phyloP scores from a whole-genome alignment of 2,888 invertebrate species.

The Athalia rosae region DNA sequence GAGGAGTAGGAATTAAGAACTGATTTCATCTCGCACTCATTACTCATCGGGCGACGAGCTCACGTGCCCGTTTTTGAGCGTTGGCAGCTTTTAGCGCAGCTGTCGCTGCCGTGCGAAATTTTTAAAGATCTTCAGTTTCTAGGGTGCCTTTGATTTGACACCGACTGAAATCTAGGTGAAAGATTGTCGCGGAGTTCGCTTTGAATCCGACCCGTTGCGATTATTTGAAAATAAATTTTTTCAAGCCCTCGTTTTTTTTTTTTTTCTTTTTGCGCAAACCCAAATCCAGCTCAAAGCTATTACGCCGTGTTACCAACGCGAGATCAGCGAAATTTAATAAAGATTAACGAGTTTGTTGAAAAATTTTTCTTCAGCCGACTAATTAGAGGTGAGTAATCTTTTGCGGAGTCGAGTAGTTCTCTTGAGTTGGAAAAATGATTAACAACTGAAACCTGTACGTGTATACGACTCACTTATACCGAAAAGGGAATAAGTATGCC shows the following conservation, averaged over 20 bases:
- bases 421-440: conserved; percentile 8
- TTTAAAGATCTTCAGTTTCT: not conserved
- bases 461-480: not conserved
- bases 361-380: not conserved
- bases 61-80: not conserved
- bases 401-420: conserved; percentile 3
- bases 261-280: conserved; percentile 1
- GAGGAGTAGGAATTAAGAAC: conserved; percentile 33
- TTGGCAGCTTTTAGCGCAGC: conserved; percentile 22
- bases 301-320: not conserved
- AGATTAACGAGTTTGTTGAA: conserved; percentile 35
- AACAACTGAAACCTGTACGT: not conserved
- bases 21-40: conserved; percentile 42
- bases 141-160: conserved; percentile 36
- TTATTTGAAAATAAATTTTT: conserved; percentile 27
- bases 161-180: conserved; percentile 34
- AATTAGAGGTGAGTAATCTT: conserved; percentile 21
- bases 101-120: conserved; percentile 26
- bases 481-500: conserved; percentile 7
- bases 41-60: conserved; percentile 39
- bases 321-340: conserved; percentile 38
- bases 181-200: conserved; percentile 9
- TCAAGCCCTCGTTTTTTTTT: conserved; percentile 8
- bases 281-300: not conserved
- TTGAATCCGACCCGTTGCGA: conserved; percentile 12